Conservation (phyloP, 2,113 vertebrate genomes). For the Orientallactaga bullata region DNA sequence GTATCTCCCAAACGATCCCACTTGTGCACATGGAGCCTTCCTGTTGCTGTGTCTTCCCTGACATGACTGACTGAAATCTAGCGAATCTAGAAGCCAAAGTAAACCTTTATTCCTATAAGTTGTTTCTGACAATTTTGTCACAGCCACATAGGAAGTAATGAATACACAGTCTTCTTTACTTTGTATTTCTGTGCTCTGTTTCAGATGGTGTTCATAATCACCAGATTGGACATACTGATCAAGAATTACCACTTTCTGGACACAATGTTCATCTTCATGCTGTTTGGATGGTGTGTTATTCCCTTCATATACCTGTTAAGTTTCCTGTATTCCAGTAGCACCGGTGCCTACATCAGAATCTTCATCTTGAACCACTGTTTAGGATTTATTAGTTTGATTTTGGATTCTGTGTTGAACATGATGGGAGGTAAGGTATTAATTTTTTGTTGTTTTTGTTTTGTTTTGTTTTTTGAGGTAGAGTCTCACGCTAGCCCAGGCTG, state of each 20-base stretch:
- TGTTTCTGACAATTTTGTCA: too few relatives aligned
- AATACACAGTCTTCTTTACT: not conserved
- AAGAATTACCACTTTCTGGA: constrained; percentile 90
- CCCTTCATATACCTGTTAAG: constrained; percentile 97
- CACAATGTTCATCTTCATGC: constrained; percentile 92
- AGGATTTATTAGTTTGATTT: constrained; percentile 70
- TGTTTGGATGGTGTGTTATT: constrained; percentile 96
- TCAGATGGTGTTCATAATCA: constrained; percentile 94
- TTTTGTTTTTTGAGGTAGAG: too few relatives aligned
- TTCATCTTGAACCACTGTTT: constrained; percentile 95
- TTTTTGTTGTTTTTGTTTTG: too few relatives aligned
- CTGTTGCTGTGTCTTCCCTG: too few relatives aligned
- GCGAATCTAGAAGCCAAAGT: too few relatives aligned
- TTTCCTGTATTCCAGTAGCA: constrained; percentile 92
- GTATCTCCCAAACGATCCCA: too few relatives aligned
- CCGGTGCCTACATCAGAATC: constrained; percentile 93
- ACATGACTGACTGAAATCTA: not conserved
- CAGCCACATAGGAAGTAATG: not conserved
- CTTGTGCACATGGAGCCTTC: too few relatives aligned
- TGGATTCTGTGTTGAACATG: accelerated
- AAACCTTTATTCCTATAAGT: too few relatives aligned
- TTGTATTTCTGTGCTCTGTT: not conserved
- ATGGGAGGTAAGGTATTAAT: not conserved
- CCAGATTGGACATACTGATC: constrained; percentile 90
- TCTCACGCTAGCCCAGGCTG: too few relatives aligned